Evolutionary conservation across 2,113 vertebrate species (phyloP).

Genomic region (Sprattus sprattus): DNA sequence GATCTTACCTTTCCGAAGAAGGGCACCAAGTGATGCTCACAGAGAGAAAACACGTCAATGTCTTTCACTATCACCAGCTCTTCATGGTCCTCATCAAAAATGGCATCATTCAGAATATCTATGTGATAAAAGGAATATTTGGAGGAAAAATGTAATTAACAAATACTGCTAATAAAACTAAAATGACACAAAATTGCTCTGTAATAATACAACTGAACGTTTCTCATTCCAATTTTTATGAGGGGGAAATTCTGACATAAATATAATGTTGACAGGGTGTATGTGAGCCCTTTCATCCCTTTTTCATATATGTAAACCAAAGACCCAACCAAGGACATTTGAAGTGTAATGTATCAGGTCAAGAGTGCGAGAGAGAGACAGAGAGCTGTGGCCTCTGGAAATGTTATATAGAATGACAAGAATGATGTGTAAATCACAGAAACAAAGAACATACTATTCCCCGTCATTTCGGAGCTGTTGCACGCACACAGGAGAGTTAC

Average conservation of each 20-base stretch:
- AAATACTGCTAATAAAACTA: background rate
- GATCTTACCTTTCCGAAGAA: slow-evolving; percentile 74
- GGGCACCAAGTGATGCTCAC: slow-evolving; percentile 75
- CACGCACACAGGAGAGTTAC: background rate
- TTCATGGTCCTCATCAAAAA: slow-evolving; percentile 77
- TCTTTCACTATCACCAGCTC: slow-evolving; percentile 78
- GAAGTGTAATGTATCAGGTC: no score
- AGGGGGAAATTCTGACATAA: background rate
- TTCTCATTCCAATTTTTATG: background rate
- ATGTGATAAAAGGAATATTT: slow-evolving; percentile 10
- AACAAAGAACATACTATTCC: background rate
- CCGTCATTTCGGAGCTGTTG: background rate
- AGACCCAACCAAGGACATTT: background rate
- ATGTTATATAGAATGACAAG: background rate
- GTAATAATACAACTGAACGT: background rate
- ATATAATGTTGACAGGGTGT: background rate
- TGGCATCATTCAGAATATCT: slow-evolving; percentile 74
- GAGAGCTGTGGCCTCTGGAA: background rate
- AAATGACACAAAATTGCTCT: background rate
- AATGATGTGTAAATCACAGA: background rate
- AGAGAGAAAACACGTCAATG: slow-evolving; percentile 76
- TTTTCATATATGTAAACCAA: background rate
- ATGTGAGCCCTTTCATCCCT: background rate
- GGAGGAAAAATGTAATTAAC: background rate
- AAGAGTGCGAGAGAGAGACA: no score